Percentiles rank a stretch among this genome's conserved stretches.
Evolutionary conservation across 2,797 vertebrate genomes (phyloP).

Genomic region (Clangula hyemalis): DNA sequence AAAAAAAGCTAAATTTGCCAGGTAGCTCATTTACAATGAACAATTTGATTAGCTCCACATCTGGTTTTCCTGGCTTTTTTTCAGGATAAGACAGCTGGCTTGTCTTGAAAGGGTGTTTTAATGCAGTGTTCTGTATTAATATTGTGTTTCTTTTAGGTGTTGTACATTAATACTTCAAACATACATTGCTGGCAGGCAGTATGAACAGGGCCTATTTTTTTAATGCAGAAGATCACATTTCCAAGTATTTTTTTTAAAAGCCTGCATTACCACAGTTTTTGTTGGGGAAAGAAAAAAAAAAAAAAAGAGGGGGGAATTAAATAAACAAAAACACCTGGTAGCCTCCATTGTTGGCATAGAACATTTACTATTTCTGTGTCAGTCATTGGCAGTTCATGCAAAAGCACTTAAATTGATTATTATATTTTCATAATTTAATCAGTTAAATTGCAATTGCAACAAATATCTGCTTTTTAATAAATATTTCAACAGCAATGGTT

Average conservation of each 20-base stretch:
- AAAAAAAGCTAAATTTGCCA: neutral
- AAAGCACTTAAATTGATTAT: neutral
- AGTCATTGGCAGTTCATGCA: neutral
- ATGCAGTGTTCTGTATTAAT: slow-evolving; percentile 26
- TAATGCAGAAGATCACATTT: slow-evolving; percentile 43
- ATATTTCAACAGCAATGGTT: neutral
- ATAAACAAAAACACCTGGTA: slow-evolving; percentile 58
- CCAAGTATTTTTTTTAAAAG: slow-evolving; percentile 49
- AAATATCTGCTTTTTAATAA: neutral
- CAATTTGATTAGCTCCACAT: slow-evolving; percentile 36
- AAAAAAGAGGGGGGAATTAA: neutral
- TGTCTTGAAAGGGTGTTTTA: slow-evolving; percentile 58
- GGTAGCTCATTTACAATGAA: slow-evolving; percentile 44
- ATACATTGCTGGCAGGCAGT: slow-evolving; percentile 23
- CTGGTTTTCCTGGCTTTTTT: slow-evolving; percentile 35
- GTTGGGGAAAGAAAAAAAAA: neutral
- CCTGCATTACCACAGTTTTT: slow-evolving; percentile 15
- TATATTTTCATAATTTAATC: neutral
- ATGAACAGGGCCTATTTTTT: slow-evolving; percentile 10
- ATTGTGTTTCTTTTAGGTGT: slow-evolving; percentile 50
- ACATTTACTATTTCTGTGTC: neutral
- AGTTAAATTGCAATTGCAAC: neutral
- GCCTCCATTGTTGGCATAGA: neutral
- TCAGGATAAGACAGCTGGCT: slow-evolving; percentile 39
- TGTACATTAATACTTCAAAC: slow-evolving; percentile 51